These are phyloP conservation scores for Ladona fulva DNA, from an alignment of 1,140 invertebrate genomes.

Conservation along the genomic window DNA sequence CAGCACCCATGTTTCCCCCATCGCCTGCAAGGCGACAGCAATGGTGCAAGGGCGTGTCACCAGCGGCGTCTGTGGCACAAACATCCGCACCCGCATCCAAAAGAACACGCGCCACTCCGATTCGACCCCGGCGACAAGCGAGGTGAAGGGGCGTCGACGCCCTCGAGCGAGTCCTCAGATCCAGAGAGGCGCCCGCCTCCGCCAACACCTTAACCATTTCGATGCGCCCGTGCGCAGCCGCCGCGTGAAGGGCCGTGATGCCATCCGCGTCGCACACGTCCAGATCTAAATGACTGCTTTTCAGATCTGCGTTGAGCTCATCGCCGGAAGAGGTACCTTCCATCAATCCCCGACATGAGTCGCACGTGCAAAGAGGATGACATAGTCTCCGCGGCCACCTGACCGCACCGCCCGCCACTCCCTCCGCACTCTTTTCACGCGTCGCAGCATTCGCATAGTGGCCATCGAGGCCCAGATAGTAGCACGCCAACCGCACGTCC, in stretches of 20 bases:
- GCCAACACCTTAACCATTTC: slow-evolving; percentile 41
- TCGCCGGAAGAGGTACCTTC: slow-evolving; percentile 29
- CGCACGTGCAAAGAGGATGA: slow-evolving; percentile 61
- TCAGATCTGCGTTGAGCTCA: not conserved
- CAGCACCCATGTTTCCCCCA: slow-evolving; percentile 47
- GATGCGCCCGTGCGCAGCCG: slow-evolving; percentile 39
- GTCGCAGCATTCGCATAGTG: slow-evolving; percentile 29
- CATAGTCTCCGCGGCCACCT: slow-evolving; percentile 35
- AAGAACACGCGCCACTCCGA: slow-evolving; percentile 55
- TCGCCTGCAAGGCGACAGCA: not conserved
- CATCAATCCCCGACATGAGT: not conserved
- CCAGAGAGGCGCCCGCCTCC: slow-evolving; percentile 42
- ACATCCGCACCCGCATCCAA: slow-evolving; percentile 37
- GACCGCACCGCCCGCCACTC: slow-evolving; percentile 14
- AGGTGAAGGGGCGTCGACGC: slow-evolving; percentile 45
- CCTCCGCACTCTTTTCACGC: slow-evolving; percentile 24
- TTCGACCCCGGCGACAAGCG: slow-evolving; percentile 56
- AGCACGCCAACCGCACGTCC: slow-evolving; percentile 64
- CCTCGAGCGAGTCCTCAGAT: slow-evolving; percentile 39
- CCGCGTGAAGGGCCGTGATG: slow-evolving; percentile 44
- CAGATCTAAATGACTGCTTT: slow-evolving; percentile 25
- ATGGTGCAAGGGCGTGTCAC: slow-evolving; percentile 61
- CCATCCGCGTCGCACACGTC: slow-evolving; percentile 35
- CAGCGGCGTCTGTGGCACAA: slow-evolving; percentile 47
- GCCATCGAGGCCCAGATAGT: slow-evolving; percentile 56